Evolutionary conservation across 2,113 vertebrate genomes (phyloP), one percentile per base, ranked within the genome.

Genomic region (Passer domesticus): DNA sequence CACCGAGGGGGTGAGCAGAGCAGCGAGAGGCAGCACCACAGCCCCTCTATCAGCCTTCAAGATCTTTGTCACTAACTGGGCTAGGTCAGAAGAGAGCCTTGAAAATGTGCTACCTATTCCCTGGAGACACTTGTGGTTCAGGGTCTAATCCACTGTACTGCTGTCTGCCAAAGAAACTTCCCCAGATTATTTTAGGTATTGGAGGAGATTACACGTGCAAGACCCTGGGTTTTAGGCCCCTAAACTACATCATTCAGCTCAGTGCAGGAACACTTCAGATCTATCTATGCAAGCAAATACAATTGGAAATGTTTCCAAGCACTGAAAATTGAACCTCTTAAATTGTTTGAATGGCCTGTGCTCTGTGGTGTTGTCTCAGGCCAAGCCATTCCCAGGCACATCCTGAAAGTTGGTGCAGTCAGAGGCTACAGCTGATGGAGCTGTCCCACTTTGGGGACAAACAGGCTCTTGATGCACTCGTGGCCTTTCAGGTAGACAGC

Each of bases 141-240:
- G 76, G 60, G 83, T 94, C 69, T 95, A 94, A 92, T 92, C 47
- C 91, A 78, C 60, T 47, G 16, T n/a, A 56, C 80, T 94, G n/a
- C 86, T 75, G 89, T n/a, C 89, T 96, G 94, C 89, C 95, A 97
- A 75, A 72, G 80, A 83, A 81, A 92, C 56, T 93, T 95, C 69
- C 73, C 68, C 21, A 75, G 73, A 56, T 94, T 70, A 67, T 70
- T 44, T 63, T 75, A 81, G 94, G 89, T 82, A 78, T 25, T 90
- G 76, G 80, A 90, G 64, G 69, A 83, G 44, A 84, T 87, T 75
- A 59, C 39, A 67, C 0, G 1, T 18, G 41, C 10, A 5, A 56
- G 94, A 64, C 19, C 15, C 56, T 28, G 60, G 3, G 18, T 27
- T 90, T 81, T 59, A 81, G 82, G 66, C 47, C 73, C 37, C 80